A percentile compares a stretch with the other conserved stretches of the same genome.
phyloP scores from a whole-genome alignment of 2,888 invertebrate genomes.

The Eilema caniola region DNA sequence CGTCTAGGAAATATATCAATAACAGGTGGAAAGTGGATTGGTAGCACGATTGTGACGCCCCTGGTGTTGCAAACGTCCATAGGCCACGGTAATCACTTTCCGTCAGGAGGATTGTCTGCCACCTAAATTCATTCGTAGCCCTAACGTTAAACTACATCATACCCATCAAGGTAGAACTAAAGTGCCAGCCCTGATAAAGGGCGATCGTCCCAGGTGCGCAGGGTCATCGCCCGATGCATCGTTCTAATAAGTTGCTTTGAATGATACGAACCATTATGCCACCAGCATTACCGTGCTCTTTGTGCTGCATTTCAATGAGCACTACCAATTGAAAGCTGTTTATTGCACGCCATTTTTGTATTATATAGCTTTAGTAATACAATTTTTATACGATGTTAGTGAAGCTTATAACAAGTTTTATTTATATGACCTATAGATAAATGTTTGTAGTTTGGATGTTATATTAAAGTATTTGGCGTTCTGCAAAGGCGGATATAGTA shows the following conservation, averaged over 20 bases:
- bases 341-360: constrained; percentile 11
- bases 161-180: no score
- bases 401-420: neutral
- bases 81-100: no score
- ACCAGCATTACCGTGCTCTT: constrained; percentile 16
- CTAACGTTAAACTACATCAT: no score
- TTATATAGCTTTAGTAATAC: neutral
- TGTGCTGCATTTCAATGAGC: constrained; percentile 30
- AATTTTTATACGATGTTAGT: neutral
- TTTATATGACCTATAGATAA: neutral
- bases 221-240: constrained; percentile 53
- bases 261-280: constrained; percentile 13
- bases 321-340: constrained; percentile 14
- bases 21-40: no score
- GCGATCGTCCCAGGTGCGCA: constrained; percentile 62
- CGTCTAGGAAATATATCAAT: no score
- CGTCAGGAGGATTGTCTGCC: no score
- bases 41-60: no score
- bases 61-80: no score
- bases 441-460: neutral
- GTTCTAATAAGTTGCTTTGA: constrained; percentile 26
- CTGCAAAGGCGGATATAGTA: no score
- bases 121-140: no score
- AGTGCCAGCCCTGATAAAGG: constrained; percentile 54
- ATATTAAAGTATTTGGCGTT: no score